Percentiles rank a stretch among this genome's conserved stretches.
These are phyloP conservation scores for Morpho helenor DNA, from an alignment of 2,888 invertebrate genomes.

Conservation along the genomic window DNA sequence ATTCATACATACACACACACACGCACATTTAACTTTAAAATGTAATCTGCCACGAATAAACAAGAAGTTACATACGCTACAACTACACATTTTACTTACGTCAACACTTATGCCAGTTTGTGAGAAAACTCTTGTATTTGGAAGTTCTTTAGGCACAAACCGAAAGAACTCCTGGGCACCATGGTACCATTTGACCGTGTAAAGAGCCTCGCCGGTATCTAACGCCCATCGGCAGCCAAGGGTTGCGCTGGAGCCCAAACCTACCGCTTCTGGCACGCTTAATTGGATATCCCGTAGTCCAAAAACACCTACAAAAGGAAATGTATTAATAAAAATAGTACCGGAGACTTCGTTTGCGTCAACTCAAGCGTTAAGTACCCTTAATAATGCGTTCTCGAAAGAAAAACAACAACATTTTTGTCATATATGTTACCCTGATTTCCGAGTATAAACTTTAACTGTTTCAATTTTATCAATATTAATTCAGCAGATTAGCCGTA, in stretches of 20 bases:
- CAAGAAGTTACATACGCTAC: too few relatives aligned
- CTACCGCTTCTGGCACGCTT: conserved; percentile 85
- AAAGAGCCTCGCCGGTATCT: conserved; percentile 83
- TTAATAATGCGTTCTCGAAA: too few relatives aligned
- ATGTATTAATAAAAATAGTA: not conserved
- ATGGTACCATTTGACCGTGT: conserved; percentile 91
- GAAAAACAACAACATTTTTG: too few relatives aligned
- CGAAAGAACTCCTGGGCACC: conserved; percentile 88
- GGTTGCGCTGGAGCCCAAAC: conserved; percentile 84
- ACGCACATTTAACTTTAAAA: too few relatives aligned
- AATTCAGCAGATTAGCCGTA: too few relatives aligned
- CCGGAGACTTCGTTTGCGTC: too few relatives aligned
- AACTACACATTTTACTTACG: conserved; percentile 73
- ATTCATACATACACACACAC: too few relatives aligned
- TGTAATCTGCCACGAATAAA: too few relatives aligned
- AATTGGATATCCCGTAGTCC: conserved; percentile 84
- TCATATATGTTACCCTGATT: too few relatives aligned
- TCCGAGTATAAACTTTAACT: too few relatives aligned
- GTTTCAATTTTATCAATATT: too few relatives aligned
- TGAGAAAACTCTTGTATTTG: conserved; percentile 86
- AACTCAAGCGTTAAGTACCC: too few relatives aligned
- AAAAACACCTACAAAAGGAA: conserved; percentile 66
- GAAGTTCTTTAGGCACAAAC: conserved; percentile 88
- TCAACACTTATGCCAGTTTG: conserved; percentile 84
- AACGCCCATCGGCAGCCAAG: conserved; percentile 86